Percentiles rank a stretch among this genome's conserved stretches.
Evolutionary conservation across 1,140 invertebrate species (phyloP).

Genomic region (Apis cerana): DNA sequence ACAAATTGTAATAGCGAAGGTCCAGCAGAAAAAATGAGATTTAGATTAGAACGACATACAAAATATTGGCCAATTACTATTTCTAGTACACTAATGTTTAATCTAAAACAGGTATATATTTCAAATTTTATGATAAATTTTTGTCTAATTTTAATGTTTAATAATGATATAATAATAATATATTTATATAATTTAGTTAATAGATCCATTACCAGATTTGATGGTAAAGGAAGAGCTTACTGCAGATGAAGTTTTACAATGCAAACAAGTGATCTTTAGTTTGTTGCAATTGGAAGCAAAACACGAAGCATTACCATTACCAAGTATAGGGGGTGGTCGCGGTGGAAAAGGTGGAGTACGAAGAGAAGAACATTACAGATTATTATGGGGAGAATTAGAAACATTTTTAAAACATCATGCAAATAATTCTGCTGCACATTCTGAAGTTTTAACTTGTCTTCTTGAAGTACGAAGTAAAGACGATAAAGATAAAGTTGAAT

Average conservation of each 20-base stretch:
- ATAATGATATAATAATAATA: not conserved
- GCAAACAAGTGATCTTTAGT: constrained; percentile 92
- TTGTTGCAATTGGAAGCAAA: constrained; percentile 91
- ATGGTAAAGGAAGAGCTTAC: constrained; percentile 92
- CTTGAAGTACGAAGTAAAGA: constrained; percentile 88
- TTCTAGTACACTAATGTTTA: constrained; percentile 94
- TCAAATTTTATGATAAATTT: constrained; percentile 12
- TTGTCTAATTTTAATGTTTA: not conserved
- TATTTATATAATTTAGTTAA: constrained; percentile 82
- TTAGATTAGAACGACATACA: constrained; percentile 88
- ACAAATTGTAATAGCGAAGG: constrained; percentile 75
- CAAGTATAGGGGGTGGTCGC: constrained; percentile 82
- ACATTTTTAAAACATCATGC: constrained; percentile 90
- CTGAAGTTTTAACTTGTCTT: constrained; percentile 91
- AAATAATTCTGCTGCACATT: constrained; percentile 85
- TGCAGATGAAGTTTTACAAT: constrained; percentile 93
- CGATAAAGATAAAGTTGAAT: constrained; percentile 85
- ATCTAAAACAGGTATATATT: constrained; percentile 87
- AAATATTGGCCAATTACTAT: constrained; percentile 97
- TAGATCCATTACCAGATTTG: constrained; percentile 90
- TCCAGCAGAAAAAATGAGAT: constrained; percentile 84
- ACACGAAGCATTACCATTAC: constrained; percentile 89
- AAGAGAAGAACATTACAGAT: constrained; percentile 93
- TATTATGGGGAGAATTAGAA: constrained; percentile 95
- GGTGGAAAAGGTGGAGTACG: constrained; percentile 84